Evolutionary conservation across 2,113 vertebrate genomes (phyloP), one percentile per base, ranked within the genome.

Genomic region (Forbesichthys papilliferus): DNA sequence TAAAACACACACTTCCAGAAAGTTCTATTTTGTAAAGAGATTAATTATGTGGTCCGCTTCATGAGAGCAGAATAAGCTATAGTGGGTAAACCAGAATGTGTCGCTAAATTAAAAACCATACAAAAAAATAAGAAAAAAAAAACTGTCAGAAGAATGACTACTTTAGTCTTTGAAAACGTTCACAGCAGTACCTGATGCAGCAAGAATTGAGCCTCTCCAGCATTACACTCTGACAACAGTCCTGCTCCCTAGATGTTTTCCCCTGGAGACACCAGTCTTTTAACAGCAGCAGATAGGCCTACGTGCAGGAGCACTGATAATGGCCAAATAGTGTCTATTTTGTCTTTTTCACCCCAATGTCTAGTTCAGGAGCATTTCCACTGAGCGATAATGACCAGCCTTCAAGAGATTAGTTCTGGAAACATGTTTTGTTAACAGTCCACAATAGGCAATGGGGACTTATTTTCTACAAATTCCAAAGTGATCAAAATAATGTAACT

Each of bases 301-400:
- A 64, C 36, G 27, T 72, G 79, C 67, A 47, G 59, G 73, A 27
- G 82, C 70, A 13, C 55, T 64, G 70, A 77, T 70, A 69, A 75
- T 75, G 63, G 78, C 69, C 64, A 58, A 52, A 92, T 87, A 92
- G 90, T 89, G 86, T 88, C 74, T 70, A 85, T 83, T 90, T 92
- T 93, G 90, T 92, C 59, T 66, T 71, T 74, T 80, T 79, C 87
- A 67, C 60, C 27, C 66, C 55, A 66, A 48, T 80, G 78, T 27
- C 27, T 27, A 27, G 27, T 27, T 27, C 27, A 27, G 27, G 27
- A 27, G 2, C 27, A 27, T 27, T 27, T 27, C 27, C 27, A 27
- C 27, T 27, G 27, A 27, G 27, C 27, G 27, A 27, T 27, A 27
- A 27, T 27, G 27, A 27, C 27, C 27, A 27, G 27, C 27, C 27